Base-by-base conservation (phyloP, 2,113 vertebrate genomes). In the Diadophis punctatus region DNA sequence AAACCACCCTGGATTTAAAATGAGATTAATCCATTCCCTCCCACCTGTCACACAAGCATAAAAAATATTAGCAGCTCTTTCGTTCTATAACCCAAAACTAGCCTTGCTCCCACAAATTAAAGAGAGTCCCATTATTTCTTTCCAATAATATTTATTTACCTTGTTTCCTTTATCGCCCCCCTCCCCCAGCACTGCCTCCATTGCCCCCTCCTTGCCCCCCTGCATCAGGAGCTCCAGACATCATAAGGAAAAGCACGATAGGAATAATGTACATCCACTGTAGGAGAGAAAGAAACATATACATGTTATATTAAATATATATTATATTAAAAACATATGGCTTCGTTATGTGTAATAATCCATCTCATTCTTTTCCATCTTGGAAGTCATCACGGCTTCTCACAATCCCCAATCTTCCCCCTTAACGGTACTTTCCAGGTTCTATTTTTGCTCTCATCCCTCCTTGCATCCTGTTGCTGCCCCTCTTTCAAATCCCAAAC, bases 221-320 rank as follows among this genome's bases (percentile, higher is more conserved):
- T 16, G 98, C 98, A 10, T 99, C 99, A 3, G 98, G 98, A 0
- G 98, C 98, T 12, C 99, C 99, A 0, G 99, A 99, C 99, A 99
- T 99, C 98, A 99, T 99, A 94, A 99, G 96, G 97, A 99, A 99
- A 88, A 99, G 98, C 93, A 99, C 98, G 0, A 99, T 98, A 8
- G 99, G 99, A 43, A 99, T 98, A 86, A 99, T 99, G 97, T 99
- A 99, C 99, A 99, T 99, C 99, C 99, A 99, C 99, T 99, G 97
- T 2, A 20, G 90, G 93, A 53, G 60, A 30, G 30, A 25, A 5
- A 9, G 48, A 87, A 91, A 80, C 20, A n/a, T 9, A 1, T 1
- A 63, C 27, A 85, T 34, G n/a, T 86, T 80, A 52, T 12, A 25
- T 63, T 63, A 63, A 63, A 63, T n/a, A 63, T 30, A 46, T 58